Evolutionary conservation across 1,140 invertebrate species (phyloP).

Genomic region (Epicauta chinensis): DNA sequence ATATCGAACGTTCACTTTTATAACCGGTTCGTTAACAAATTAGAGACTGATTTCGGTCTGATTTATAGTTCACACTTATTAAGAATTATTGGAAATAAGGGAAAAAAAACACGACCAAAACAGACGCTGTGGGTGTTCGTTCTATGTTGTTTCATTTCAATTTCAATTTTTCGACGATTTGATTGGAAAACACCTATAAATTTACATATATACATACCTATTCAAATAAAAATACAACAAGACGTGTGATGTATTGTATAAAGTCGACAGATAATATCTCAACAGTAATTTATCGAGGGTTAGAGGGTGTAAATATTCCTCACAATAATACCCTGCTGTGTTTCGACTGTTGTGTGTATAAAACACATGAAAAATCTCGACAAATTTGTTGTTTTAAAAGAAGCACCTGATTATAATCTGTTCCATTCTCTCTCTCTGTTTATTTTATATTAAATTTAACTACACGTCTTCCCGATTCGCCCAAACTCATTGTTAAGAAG

Average conservation of each 20-base stretch:
- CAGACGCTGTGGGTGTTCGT: too few relatives aligned
- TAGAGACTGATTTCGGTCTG: slow-evolving; percentile 27
- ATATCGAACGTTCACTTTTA: not conserved
- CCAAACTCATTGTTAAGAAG: too few relatives aligned
- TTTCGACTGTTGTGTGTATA: slow-evolving; percentile 26
- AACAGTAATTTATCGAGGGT: slow-evolving; percentile 34
- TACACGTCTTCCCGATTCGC: too few relatives aligned
- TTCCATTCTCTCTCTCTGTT: slow-evolving; percentile 3
- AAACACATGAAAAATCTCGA: slow-evolving; percentile 32
- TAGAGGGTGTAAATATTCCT: slow-evolving; percentile 36
- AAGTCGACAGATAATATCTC: slow-evolving; percentile 28
- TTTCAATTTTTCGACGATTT: too few relatives aligned
- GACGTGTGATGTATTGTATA: slow-evolving; percentile 12
- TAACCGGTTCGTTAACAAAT: slow-evolving; percentile 30
- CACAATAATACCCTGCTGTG: slow-evolving; percentile 34
- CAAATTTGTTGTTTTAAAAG: slow-evolving; percentile 33
- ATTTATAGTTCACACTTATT: slow-evolving; percentile 27
- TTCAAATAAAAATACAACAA: too few relatives aligned
- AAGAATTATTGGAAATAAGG: not conserved
- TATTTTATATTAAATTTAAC: slow-evolving; percentile 1
- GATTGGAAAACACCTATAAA: too few relatives aligned
- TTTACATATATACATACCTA: too few relatives aligned
- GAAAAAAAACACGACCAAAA: too few relatives aligned
- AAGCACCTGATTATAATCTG: slow-evolving; percentile 22
- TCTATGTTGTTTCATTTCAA: too few relatives aligned